Evolutionary conservation across 2,113 vertebrate species (phyloP).

Genomic region (Ptyas mucosa): DNA sequence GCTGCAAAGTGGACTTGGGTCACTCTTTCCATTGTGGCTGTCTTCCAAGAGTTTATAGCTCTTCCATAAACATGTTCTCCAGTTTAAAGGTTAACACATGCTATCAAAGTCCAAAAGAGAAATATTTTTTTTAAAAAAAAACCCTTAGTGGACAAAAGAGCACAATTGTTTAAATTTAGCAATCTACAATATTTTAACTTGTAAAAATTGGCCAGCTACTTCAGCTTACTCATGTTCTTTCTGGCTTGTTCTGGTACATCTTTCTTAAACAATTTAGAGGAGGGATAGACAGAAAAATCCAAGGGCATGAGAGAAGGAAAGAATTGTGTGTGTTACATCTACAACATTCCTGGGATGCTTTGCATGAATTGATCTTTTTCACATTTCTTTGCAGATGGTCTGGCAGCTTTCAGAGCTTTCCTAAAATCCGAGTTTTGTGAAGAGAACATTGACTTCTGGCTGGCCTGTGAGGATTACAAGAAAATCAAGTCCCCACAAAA

Average conservation of each 20-base stretch:
- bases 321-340: neutral
- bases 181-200: neutral
- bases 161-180: neutral
- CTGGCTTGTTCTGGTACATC: neutral
- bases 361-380: neutral
- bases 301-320: neutral
- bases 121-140: accelerated
- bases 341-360: constrained; percentile 11
- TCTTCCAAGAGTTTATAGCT: constrained; percentile 33
- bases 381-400: constrained; percentile 68
- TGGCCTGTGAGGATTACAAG: constrained; percentile 80
- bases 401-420: constrained; percentile 75
- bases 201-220: neutral
- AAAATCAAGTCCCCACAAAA: constrained; percentile 75
- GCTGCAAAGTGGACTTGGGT: constrained; percentile 37
- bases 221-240: neutral
- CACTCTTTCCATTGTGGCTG: constrained; percentile 53
- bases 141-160: neutral
- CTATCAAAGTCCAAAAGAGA: neutral
- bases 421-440: constrained; percentile 83
- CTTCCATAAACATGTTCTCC: constrained; percentile 47
- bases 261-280: neutral
- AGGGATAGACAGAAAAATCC: neutral
- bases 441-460: constrained; percentile 88
- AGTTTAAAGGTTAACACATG: constrained; percentile 42